Evolutionary conservation across 2,113 vertebrate genomes (phyloP).

Genomic region (Acanthochromis polyacanthus): DNA sequence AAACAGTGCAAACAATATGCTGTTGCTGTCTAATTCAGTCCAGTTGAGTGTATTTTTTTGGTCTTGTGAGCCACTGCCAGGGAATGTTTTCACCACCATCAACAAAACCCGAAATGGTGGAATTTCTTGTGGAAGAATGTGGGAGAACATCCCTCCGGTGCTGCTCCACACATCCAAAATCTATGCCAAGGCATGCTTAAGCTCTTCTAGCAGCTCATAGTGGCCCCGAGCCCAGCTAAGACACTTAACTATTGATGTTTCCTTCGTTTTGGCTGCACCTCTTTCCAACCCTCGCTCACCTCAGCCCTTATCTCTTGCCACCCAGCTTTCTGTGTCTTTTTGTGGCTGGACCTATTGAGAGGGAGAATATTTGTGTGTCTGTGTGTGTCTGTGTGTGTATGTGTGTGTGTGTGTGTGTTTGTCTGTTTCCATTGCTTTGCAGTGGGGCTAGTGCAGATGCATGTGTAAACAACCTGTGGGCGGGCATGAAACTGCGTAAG

Average conservation of each 20-base stretch:
- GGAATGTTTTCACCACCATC: constrained; percentile 32
- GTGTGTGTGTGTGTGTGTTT: constrained; percentile 17
- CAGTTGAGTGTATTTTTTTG: constrained; percentile 11
- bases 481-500: constrained; percentile 52
- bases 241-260: constrained; percentile 65
- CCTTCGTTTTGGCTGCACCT: constrained; percentile 50
- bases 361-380: constrained; percentile 9
- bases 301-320: constrained; percentile 69
- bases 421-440: constrained; percentile 25
- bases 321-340: constrained; percentile 60
- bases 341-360: constrained; percentile 35
- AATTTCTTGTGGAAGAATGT: constrained; percentile 56
- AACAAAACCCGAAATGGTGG: constrained; percentile 31
- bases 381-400: too few relatives aligned
- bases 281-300: constrained; percentile 49
- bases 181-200: constrained; percentile 65
- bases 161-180: constrained; percentile 41
- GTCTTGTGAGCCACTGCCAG: constrained; percentile 25
- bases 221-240: constrained; percentile 66
- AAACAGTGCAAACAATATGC: constrained; percentile 24
- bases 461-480: constrained; percentile 73
- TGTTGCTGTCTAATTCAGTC: background rate
- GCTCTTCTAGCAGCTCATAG: constrained; percentile 44
- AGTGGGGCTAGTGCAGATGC: constrained; percentile 56
- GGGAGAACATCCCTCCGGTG: constrained; percentile 47